These are phyloP conservation scores for Lithodes maja DNA, from an alignment of 2,888 invertebrate species.

Conservation along the genomic window DNA sequence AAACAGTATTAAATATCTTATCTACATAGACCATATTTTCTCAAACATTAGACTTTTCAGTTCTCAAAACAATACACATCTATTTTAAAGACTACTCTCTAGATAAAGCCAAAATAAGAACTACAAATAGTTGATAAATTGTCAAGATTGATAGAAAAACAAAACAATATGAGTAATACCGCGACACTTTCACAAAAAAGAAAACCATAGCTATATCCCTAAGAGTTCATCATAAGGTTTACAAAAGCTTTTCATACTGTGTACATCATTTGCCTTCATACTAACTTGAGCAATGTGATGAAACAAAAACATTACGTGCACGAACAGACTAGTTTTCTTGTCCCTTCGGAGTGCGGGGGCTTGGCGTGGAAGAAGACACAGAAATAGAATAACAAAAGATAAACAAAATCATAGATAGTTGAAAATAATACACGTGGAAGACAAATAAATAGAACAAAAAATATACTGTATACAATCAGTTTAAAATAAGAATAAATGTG, in stretches of 20 bases:
- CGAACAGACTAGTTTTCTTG: slow-evolving; percentile 39
- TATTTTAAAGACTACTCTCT: slow-evolving; percentile 53
- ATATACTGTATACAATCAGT: too few species aligned
- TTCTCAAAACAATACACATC: slow-evolving; percentile 60
- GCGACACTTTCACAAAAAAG: slow-evolving; percentile 1
- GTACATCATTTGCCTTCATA: slow-evolving; percentile 62
- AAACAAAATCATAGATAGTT: too few species aligned
- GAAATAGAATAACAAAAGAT: too few species aligned
- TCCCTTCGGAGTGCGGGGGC: slow-evolving; percentile 35
- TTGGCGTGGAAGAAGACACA: slow-evolving; percentile 4
- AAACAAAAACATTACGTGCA: slow-evolving; percentile 52
- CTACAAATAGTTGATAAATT: slow-evolving; percentile 39
- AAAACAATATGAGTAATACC: slow-evolving; percentile 18
- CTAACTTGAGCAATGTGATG: slow-evolving; percentile 66
- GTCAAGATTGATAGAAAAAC: slow-evolving; percentile 15
- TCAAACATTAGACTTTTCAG: slow-evolving; percentile 48
- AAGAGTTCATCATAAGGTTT: slow-evolving; percentile 11
- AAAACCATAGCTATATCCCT: slow-evolving; percentile 1
- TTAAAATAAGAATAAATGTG: too few species aligned
- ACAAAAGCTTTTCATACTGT: slow-evolving; percentile 53
- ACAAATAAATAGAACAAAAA: too few species aligned
- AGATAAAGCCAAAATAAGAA: slow-evolving; percentile 57
- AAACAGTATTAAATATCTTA: slow-evolving; percentile 63
- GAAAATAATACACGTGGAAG: too few species aligned
- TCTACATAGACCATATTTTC: slow-evolving; percentile 59